A percentile compares a stretch with the other conserved stretches of the same genome.
Conservation (phyloP, 2,113 vertebrate genomes). For the Lates calcarifer region DNA sequence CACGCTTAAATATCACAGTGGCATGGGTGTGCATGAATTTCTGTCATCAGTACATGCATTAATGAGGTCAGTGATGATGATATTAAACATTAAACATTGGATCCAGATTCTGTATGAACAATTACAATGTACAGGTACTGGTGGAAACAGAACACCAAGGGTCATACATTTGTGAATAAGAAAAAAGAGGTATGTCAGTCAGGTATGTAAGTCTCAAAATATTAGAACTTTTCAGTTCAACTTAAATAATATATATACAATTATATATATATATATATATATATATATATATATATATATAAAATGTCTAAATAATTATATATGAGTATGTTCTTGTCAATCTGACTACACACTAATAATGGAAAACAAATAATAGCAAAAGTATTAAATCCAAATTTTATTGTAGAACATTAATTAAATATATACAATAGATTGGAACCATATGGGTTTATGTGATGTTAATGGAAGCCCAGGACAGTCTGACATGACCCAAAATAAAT, state of each 20-base stretch:
- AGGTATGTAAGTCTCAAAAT: not conserved
- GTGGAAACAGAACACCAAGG: not conserved
- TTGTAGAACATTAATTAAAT: not conserved
- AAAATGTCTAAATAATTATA: no score
- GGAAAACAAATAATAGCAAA: not conserved
- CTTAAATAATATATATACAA: not conserved
- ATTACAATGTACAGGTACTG: not conserved
- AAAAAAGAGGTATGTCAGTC: not conserved
- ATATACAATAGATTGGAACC: not conserved
- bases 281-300: no score
- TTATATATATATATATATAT: no score
- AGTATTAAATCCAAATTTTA: not conserved
- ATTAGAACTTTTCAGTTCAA: not conserved
- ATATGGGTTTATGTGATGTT: not conserved
- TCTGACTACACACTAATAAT: not conserved
- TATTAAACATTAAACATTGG: not conserved
- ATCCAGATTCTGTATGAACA: not conserved
- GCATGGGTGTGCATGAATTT: not conserved
- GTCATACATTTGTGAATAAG: not conserved
- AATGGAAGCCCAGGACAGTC: slow-evolving; percentile 6
- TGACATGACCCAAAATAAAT: slow-evolving; percentile 29
- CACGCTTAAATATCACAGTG: slow-evolving; percentile 31
- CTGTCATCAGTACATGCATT: not conserved
- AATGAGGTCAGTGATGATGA: not conserved
- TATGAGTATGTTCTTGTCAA: no score